Base-by-base conservation (phyloP, 2,113 vertebrate species). In the Crotophaga sulcirostris region DNA sequence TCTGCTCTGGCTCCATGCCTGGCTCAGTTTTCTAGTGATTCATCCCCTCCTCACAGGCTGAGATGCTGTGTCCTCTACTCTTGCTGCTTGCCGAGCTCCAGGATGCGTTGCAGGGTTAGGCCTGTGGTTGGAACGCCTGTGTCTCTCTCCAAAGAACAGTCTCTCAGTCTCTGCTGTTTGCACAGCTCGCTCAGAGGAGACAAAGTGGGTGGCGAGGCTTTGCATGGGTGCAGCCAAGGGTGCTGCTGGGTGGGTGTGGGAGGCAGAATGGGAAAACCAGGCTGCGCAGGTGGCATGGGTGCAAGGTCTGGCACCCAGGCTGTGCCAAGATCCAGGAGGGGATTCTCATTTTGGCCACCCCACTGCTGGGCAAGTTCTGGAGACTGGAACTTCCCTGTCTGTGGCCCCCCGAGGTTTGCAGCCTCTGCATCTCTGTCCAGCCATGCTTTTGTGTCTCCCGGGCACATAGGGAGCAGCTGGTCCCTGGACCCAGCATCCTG, bases 11-110 rank as follows among this genome's bases (percentile, higher is more conserved):
- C 94, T 93, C 85, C 2, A 4, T 84, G 82, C 85, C 95, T 92
- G 69, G 44, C n/a, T 83, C 75, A 89, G 60, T 94, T 95, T 95
- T 90, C 81, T 56, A 74, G 90, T 92, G 96, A 89, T 95, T 95
- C 93, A 95, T 93, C 60, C 92, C 44, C 70, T 85, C 68, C 92
- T 87, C 88, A 11, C 34, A 2, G 34, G 56, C 89, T 74, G 15
- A 90, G 89, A 77, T 60, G 67, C 75, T 55, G 45, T 81, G 54
- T 80, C 82, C 84, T 80, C 88, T 77, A 70, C 85, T 95, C 42
- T 67, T 2, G 4, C 94, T 63, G 60, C 56, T 70, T 92, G 68
- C 76, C 0, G 13, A 82, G 55, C 86, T 68, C 64, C 16, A 3
- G 76, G 52, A 47, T 81, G 56, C 0, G 2, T 67, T 67, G 56